Conservation (phyloP, 2,888 invertebrate species). For the Noctua fimbriata region DNA sequence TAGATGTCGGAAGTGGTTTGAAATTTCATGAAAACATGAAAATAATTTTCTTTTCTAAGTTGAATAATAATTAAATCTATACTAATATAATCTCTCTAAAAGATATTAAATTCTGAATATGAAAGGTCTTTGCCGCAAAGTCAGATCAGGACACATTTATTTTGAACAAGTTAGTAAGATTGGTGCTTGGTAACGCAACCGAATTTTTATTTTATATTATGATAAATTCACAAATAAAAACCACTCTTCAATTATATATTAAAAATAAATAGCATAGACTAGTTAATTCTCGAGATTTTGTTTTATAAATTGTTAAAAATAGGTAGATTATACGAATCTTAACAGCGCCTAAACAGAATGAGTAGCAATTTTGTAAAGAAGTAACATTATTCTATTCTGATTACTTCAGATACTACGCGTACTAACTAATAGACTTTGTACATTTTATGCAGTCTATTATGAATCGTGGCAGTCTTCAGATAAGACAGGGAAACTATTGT, state of each 20-base stretch:
- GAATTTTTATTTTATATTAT: no score
- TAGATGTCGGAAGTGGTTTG: slow-evolving; percentile 43
- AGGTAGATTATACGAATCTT: no score
- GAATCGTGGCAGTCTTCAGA: not conserved
- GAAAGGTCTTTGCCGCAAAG: no score
- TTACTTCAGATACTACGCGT: not conserved
- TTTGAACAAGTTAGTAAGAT: not conserved
- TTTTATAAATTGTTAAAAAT: no score
- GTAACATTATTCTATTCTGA: not conserved
- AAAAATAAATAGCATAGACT: not conserved
- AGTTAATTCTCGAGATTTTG: not conserved
- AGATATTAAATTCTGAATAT: no score
- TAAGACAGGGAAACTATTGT: not conserved
- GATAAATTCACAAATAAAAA: no score
- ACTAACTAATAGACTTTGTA: not conserved
- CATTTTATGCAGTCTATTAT: not conserved
- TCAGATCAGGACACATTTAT: no score
- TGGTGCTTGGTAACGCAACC: not conserved
- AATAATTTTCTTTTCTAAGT: no score
- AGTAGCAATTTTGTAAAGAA: slow-evolving; percentile 1
- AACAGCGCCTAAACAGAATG: slow-evolving; percentile 16
- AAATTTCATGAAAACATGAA: not conserved
- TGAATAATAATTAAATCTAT: no score
- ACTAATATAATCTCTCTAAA: no score
- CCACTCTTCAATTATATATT: no score